Conservation (phyloP, 2,113 vertebrate species). For the Callionymus lyra region DNA sequence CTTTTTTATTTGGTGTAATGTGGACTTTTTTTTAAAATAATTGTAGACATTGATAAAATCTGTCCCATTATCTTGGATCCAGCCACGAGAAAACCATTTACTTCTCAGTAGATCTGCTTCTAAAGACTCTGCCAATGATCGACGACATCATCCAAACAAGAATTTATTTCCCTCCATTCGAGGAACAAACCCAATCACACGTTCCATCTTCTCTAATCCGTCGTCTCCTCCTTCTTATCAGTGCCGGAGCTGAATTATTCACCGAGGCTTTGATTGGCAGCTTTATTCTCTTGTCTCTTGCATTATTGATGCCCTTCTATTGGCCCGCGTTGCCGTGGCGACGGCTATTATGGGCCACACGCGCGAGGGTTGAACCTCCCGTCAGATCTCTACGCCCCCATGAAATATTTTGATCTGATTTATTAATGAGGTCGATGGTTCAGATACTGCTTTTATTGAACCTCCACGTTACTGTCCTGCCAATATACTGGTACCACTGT, state of each 20-base stretch:
- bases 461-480: slow-evolving; percentile 4
- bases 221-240: slow-evolving; percentile 54
- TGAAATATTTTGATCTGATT: slow-evolving; percentile 2
- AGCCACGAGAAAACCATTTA: slow-evolving; percentile 11
- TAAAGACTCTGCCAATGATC: slow-evolving; percentile 29
- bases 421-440: slow-evolving; percentile 4
- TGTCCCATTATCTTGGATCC: not conserved
- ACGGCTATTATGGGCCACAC: slow-evolving; percentile 30
- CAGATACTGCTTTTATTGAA: slow-evolving; percentile 11
- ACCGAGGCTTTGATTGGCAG: slow-evolving; percentile 63
- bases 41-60: not conserved
- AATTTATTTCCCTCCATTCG: too few species aligned
- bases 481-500: too few species aligned
- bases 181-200: too few species aligned
- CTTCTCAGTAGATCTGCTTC: slow-evolving; percentile 16
- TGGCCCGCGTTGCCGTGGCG: slow-evolving; percentile 39
- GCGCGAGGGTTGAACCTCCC: slow-evolving; percentile 29
- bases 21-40: too few species aligned
- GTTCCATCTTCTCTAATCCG: slow-evolving; percentile 20
- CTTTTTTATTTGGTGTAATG: too few species aligned
- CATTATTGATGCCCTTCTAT: slow-evolving; percentile 59
- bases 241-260: slow-evolving; percentile 66
- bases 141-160: too few species aligned
- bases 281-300: slow-evolving; percentile 57
- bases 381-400: slow-evolving; percentile 10